Evolutionary conservation across 2,113 vertebrate genomes (phyloP).

Genomic region (Salminus brasiliensis): DNA sequence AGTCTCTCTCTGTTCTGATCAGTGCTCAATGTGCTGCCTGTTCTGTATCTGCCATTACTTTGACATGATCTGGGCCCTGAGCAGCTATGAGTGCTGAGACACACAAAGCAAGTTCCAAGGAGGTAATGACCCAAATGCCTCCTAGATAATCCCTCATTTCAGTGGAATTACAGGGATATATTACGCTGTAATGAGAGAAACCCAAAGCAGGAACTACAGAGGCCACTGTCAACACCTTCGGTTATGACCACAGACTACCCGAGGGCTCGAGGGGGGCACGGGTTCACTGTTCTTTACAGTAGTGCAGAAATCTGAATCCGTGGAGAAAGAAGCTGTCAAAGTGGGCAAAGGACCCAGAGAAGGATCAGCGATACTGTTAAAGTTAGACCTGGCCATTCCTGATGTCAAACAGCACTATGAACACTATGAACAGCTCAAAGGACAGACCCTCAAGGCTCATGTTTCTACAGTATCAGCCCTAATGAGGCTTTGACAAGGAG

Average conservation of each 20-base stretch:
- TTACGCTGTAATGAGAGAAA: slow-evolving; percentile 74
- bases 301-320: slow-evolving; percentile 15
- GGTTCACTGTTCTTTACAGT: slow-evolving; percentile 42
- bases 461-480: slow-evolving; percentile 16
- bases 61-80: slow-evolving; percentile 51
- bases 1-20: too few relatives aligned
- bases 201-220: slow-evolving; percentile 73
- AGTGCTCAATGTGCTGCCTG: slow-evolving; percentile 4
- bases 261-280: slow-evolving; percentile 49
- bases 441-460: slow-evolving; percentile 6
- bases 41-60: slow-evolving; percentile 46
- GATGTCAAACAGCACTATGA: slow-evolving; percentile 22
- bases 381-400: slow-evolving; percentile 12
- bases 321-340: slow-evolving; percentile 44
- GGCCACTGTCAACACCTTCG: slow-evolving; percentile 74
- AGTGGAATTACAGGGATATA: slow-evolving; percentile 70
- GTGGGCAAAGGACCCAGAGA: slow-evolving; percentile 32
- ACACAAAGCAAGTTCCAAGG: slow-evolving; percentile 61
- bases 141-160: slow-evolving; percentile 68
- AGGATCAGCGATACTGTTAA: slow-evolving; percentile 23
- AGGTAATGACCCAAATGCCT: slow-evolving; percentile 60
- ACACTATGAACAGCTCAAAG: neutral
- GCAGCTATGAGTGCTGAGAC: slow-evolving; percentile 40
- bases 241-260: slow-evolving; percentile 74
- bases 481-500: slow-evolving; percentile 4